phyloP scores from a whole-genome alignment of 2,888 invertebrate genomes.

The Andricus quercusramuli region DNA sequence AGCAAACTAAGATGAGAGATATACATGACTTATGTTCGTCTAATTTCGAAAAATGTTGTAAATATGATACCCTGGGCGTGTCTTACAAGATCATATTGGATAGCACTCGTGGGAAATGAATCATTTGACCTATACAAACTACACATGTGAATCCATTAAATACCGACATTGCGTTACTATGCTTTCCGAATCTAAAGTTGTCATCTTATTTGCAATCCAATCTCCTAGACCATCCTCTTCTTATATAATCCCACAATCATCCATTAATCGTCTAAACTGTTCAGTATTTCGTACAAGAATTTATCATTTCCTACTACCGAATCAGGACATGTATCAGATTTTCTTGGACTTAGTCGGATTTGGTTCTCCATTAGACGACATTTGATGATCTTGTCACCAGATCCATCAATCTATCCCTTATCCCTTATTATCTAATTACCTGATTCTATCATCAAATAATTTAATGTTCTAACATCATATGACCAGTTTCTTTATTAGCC shows the following conservation, averaged over 20 bases:
- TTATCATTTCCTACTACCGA: no score
- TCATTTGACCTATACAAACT: conserved; percentile 40
- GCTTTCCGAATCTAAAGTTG: conserved; percentile 15
- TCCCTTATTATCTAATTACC: neutral
- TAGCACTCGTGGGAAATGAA: conserved; percentile 41
- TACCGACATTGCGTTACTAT: conserved; percentile 29
- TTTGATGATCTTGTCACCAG: neutral
- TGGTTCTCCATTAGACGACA: no score
- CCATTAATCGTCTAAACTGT: no score
- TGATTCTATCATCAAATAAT: neutral
- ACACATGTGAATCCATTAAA: conserved; percentile 31
- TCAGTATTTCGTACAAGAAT: no score
- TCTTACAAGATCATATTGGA: conserved; percentile 33
- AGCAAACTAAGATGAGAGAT: conserved; percentile 12
- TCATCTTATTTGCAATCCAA: neutral
- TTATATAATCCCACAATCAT: no score
- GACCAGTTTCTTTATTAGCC: neutral
- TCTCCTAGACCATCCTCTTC: no score
- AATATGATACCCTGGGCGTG: conserved; percentile 39
- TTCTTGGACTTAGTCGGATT: no score
- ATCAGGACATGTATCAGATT: no score
- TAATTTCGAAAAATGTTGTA: conserved; percentile 30
- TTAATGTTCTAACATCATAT: neutral
- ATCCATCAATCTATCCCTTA: neutral
- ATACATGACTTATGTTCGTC: conserved; percentile 3